Evolutionary conservation across 2,888 invertebrate species (phyloP), one percentile per base, ranked within the genome.

Genomic region (Polietes domitor): DNA sequence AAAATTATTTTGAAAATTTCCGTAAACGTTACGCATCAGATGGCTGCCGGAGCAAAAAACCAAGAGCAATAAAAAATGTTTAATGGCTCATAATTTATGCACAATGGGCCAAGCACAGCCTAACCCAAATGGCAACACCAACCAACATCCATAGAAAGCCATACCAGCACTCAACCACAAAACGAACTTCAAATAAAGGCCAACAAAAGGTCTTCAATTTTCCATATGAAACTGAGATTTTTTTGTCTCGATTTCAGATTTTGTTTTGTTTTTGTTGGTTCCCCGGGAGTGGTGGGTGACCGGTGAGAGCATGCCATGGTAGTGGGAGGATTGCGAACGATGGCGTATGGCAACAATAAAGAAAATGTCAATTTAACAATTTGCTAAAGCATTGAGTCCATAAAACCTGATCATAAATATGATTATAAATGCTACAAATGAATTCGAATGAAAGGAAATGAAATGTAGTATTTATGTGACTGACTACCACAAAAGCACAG

Each of bases 31-130:
- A 63, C 58, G 58, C 58, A 24, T 26, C 24, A 26, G 43, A 65
- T 72, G 74, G 70, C 71, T 15, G 47, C 47, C 1, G 47, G n/a
- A 6, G 47, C 47, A 47, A 15, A 47, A 7, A 47, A 47, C 12
- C 47, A 47, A 47, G 71, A 81, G 68, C 53, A 81, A 81, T 81
- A 79, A 81, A 83, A 84, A 37, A 63, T 53, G 24, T 68, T 79
- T 78, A 84, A 84, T 81, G 81, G 68, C 68, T 73, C 76, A 84
- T 84, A 84, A 84, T 81, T 84, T 81, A 81, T 84, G 78, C 78
- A 79, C 78, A 79, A 73, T 80, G 41, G 41, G 41, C 24, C 68
- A 41, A 43, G 21, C 43, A 41, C 65, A 28, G 32, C 15, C 58
- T 21, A 37, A 65, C 65, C 28, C 1, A 41, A 37, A 65, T 15